phyloP scores from a whole-genome alignment of 2,113 vertebrate species.

The Pogonocichla stellata region DNA sequence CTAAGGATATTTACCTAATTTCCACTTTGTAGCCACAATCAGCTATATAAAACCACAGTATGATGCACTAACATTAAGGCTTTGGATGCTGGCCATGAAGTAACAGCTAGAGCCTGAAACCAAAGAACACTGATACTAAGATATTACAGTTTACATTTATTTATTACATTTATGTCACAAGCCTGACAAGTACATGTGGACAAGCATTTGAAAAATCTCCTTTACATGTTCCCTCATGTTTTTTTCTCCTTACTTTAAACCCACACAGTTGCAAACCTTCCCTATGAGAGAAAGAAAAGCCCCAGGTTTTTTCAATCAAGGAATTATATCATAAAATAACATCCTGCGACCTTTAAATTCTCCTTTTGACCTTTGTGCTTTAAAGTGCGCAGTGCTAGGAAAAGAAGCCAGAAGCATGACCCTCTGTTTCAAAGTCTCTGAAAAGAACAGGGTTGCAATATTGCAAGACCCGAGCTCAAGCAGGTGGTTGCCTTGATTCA shows the following conservation, averaged over 20 bases:
- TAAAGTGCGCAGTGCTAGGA: not conserved
- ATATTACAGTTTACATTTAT: too few relatives aligned
- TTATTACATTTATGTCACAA: not conserved
- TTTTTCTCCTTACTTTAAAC: not conserved
- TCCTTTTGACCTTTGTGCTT: not conserved
- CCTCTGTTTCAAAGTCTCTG: not conserved
- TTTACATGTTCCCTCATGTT: not conserved
- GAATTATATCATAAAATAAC: not conserved
- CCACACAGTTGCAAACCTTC: not conserved
- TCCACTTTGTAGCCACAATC: not conserved
- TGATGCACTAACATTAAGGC: not conserved
- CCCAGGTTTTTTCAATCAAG: not conserved
- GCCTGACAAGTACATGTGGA: not conserved
- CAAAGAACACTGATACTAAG: not conserved
- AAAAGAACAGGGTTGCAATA: not conserved
- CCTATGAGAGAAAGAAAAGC: not conserved
- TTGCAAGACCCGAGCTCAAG: not conserved
- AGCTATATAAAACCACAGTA: not conserved
- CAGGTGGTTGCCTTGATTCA: not conserved
- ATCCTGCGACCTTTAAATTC: not conserved
- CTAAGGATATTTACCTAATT: not conserved
- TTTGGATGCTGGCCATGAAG: not conserved
- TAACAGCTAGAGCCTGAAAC: not conserved
- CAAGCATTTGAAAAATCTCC: not conserved
- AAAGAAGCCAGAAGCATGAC: not conserved